These are phyloP conservation scores for Ramphastos sulfuratus DNA, from an alignment of 2,113 vertebrate genomes.

Conservation along the genomic window DNA sequence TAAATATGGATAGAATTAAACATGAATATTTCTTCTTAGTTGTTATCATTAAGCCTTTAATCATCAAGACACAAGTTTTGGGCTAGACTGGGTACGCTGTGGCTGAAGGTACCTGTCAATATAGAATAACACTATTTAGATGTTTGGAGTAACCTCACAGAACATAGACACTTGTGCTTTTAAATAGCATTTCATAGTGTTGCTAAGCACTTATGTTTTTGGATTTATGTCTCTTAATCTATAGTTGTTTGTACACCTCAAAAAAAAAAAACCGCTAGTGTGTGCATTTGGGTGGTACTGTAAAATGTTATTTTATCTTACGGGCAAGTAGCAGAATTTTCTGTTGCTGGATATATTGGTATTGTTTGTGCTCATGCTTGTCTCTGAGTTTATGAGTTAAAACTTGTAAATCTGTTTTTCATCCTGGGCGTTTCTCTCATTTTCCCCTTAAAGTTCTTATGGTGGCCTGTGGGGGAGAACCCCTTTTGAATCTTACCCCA, in stretches of 20 bases:
- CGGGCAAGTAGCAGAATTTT: background rate
- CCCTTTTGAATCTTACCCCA: background rate
- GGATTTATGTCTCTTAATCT: background rate
- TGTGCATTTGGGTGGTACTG: background rate
- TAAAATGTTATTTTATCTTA: background rate
- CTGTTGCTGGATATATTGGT: background rate
- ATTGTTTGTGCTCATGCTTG: background rate
- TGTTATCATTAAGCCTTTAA: background rate
- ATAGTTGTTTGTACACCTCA: too few species aligned
- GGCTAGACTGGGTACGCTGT: background rate
- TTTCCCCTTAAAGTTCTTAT: background rate
- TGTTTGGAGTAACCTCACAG: background rate
- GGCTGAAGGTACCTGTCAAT: background rate
- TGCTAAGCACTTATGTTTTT: background rate
- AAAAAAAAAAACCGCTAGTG: background rate
- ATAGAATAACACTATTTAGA: background rate
- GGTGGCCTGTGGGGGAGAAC: background rate
- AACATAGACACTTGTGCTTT: background rate
- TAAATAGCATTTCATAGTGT: background rate
- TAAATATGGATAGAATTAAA: background rate
- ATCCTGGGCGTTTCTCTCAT: background rate
- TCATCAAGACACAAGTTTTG: background rate
- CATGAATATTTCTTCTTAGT: background rate
- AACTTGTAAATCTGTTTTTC: background rate
- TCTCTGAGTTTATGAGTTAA: background rate